phyloP scores from a whole-genome alignment of 2,888 invertebrate genomes.

The Cephus sareptanus region DNA sequence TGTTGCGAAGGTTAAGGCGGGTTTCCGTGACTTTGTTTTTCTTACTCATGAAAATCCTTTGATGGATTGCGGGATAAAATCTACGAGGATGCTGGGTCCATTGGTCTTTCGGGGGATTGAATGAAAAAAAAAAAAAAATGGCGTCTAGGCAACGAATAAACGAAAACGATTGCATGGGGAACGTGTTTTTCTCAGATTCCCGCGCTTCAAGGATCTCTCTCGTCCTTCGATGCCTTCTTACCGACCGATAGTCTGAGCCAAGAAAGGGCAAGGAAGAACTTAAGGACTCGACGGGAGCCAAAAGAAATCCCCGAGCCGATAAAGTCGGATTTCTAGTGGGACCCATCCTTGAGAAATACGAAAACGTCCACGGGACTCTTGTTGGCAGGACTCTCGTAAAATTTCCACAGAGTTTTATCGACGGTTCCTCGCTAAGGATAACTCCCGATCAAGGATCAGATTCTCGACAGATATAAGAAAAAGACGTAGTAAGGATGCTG shows the following conservation, averaged over 20 bases:
- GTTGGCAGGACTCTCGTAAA: not conserved
- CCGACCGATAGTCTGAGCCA: slow-evolving; percentile 20
- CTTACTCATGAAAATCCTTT: not conserved
- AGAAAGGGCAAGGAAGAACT: not conserved
- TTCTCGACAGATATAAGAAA: not conserved
- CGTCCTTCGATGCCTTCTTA: slow-evolving; percentile 20
- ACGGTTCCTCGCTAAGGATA: not conserved
- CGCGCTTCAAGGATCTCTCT: slow-evolving; percentile 16
- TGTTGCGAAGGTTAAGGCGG: not conserved
- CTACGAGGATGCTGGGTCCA: not conserved
- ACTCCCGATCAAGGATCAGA: not conserved
- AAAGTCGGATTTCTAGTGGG: slow-evolving; percentile 23
- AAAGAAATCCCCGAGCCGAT: slow-evolving; percentile 25
- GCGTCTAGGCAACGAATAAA: too few relatives aligned
- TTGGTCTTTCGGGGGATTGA: too few relatives aligned
- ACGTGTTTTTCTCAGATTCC: slow-evolving; percentile 13
- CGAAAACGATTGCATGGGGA: too few relatives aligned
- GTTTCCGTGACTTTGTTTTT: too few relatives aligned
- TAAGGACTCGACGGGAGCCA: not conserved
- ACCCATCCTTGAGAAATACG: not conserved
- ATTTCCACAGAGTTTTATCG: not conserved
- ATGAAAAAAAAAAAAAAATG: too few relatives aligned
- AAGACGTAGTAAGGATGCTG: not conserved
- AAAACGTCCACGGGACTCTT: not conserved
- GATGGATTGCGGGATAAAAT: not conserved